These are phyloP conservation scores for Drosophila dunni DNA, from an alignment of 1,140 invertebrate species.

Conservation along the genomic window DNA sequence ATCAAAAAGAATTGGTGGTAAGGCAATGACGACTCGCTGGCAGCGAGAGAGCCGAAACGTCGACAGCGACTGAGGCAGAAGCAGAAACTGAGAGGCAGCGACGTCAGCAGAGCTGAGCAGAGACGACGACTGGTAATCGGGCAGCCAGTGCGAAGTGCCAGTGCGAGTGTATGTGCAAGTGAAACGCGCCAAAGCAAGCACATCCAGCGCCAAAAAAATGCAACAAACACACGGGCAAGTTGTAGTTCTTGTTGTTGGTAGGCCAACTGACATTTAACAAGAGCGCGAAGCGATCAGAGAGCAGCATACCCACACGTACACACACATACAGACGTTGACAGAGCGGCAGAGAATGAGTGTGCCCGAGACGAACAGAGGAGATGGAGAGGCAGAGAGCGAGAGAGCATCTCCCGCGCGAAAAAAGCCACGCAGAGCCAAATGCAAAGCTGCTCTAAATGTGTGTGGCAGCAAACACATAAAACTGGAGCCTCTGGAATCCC, in stretches of 20 bases:
- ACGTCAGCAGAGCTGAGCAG: constrained; percentile 21
- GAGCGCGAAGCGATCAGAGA: constrained; percentile 6
- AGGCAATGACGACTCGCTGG: constrained; percentile 18
- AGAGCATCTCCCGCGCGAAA: constrained; percentile 54
- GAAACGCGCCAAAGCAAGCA: constrained; percentile 68
- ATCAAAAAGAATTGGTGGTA: constrained; percentile 34
- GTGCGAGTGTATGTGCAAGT: constrained; percentile 59
- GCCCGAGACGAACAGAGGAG: constrained; percentile 24
- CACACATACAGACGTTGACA: background rate
- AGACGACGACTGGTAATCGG: background rate
- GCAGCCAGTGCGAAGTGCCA: constrained; percentile 23
- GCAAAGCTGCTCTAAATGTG: constrained; percentile 32
- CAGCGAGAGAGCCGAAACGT: constrained; percentile 28
- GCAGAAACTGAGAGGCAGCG: constrained; percentile 8
- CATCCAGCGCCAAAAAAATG: constrained; percentile 69
- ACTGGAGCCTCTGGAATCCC: background rate
- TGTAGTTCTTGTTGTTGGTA: constrained; percentile 46
- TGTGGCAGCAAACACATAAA: constrained; percentile 11
- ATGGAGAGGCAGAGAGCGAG: constrained; percentile 22
- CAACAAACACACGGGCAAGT: constrained; percentile 61
- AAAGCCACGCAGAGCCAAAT: constrained; percentile 27
- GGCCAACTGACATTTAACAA: constrained; percentile 60
- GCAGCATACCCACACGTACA: background rate
- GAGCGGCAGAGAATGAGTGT: constrained; percentile 2
- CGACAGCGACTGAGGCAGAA: constrained; percentile 21